Percentiles rank a stretch among this genome's conserved stretches.
phyloP scores from a whole-genome alignment of 2,113 vertebrate species.

The Sphaerodactylus townsendi region DNA sequence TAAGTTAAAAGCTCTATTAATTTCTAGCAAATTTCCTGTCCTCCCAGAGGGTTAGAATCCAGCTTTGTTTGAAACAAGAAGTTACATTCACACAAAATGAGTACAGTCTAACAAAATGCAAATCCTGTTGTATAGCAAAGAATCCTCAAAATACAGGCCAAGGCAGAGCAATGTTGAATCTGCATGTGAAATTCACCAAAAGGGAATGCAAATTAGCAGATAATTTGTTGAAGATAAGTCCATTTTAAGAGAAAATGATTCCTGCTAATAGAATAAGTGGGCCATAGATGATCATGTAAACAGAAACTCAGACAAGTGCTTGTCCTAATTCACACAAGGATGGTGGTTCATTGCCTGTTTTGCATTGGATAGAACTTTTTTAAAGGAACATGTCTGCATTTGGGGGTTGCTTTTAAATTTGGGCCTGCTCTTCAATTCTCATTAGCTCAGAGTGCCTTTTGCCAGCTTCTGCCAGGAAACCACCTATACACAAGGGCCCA shows the following conservation, averaged over 20 bases:
- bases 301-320: too few species aligned
- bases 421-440: too few species aligned
- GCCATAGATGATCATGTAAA: too few species aligned
- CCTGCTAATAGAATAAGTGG: neutral
- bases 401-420: too few species aligned
- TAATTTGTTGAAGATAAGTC: neutral
- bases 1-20: neutral
- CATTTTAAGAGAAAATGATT: neutral
- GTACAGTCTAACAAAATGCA: neutral
- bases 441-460: too few species aligned
- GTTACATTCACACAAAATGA: neutral
- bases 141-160: neutral
- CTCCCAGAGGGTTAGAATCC: neutral
- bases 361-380: too few species aligned
- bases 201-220: neutral
- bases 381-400: too few species aligned
- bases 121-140: neutral
- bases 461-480: too few species aligned
- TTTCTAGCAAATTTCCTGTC: accelerated
- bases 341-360: too few species aligned
- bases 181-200: neutral
- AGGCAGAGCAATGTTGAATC: neutral
- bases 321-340: too few species aligned
- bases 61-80: neutral
- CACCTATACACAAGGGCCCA: too few species aligned